phyloP scores from a whole-genome alignment of 2,113 vertebrate species.

The Neomonachus schauinslandi region DNA sequence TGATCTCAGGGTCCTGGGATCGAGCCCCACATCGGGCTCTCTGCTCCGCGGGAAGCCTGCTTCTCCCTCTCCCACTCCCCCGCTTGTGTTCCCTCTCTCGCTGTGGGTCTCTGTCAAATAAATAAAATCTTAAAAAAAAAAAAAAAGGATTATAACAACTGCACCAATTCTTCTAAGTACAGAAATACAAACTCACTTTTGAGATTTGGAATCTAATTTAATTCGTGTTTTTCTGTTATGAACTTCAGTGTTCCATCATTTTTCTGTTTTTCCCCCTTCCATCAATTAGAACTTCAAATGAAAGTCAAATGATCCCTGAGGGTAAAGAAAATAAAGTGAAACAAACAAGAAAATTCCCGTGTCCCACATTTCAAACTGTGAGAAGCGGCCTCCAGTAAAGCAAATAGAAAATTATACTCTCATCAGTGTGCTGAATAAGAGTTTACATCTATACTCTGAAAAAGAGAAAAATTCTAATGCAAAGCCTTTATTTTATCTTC shows the following conservation, averaged over 20 bases:
- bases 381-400: neutral
- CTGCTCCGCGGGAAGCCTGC: too few species aligned
- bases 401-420: slow-evolving; percentile 36
- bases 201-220: slow-evolving; percentile 58
- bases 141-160: neutral
- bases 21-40: too few species aligned
- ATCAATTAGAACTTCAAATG: slow-evolving; percentile 51
- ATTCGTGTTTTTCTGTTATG: slow-evolving; percentile 69
- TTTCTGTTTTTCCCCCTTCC: neutral
- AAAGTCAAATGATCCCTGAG: slow-evolving; percentile 23
- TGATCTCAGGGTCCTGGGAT: too few species aligned
- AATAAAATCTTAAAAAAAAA: neutral
- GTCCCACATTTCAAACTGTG: slow-evolving; percentile 46
- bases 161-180: slow-evolving; percentile 55
- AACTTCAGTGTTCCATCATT: slow-evolving; percentile 30
- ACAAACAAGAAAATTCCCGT: slow-evolving; percentile 36
- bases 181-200: slow-evolving; percentile 30
- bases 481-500: neutral
- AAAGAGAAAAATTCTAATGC: slow-evolving; percentile 43
- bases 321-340: slow-evolving; percentile 29
- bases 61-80: too few species aligned
- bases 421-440: neutral
- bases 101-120: too few species aligned
- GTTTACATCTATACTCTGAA: slow-evolving; percentile 38
- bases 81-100: too few species aligned